phyloP scores from a whole-genome alignment of 1,140 invertebrate genomes.

The Heliconius eleuchia region DNA sequence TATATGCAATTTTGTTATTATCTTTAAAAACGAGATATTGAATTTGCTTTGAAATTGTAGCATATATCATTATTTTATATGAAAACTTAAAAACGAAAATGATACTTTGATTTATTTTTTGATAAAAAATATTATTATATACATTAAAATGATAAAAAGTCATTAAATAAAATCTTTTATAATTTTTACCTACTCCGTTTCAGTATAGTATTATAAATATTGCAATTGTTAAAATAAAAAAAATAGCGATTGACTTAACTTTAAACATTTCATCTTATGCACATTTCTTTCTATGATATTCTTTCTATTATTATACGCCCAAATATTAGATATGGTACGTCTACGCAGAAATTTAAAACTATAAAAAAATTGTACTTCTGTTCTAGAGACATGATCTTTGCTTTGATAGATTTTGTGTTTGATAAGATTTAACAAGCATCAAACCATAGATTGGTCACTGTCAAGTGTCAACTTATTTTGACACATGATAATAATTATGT shows the following conservation, averaged over 20 bases:
- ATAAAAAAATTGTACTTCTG: neutral
- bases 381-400: neutral
- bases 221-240: neutral
- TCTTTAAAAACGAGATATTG: neutral
- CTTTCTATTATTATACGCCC: neutral
- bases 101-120: no score
- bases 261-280: neutral
- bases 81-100: no score
- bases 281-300: neutral
- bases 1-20: neutral
- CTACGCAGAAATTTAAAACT: neutral
- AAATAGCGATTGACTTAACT: neutral
- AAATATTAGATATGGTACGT: neutral
- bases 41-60: no score
- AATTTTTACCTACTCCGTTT: no score
- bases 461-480: neutral
- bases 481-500: neutral
- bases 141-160: no score
- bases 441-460: neutral
- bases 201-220: no score
- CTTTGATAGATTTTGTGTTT: neutral
- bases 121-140: no score
- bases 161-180: no score
- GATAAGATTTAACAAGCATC: neutral
- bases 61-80: no score